Conservation (phyloP, 2,113 vertebrate species). For the Albula goreensis region DNA sequence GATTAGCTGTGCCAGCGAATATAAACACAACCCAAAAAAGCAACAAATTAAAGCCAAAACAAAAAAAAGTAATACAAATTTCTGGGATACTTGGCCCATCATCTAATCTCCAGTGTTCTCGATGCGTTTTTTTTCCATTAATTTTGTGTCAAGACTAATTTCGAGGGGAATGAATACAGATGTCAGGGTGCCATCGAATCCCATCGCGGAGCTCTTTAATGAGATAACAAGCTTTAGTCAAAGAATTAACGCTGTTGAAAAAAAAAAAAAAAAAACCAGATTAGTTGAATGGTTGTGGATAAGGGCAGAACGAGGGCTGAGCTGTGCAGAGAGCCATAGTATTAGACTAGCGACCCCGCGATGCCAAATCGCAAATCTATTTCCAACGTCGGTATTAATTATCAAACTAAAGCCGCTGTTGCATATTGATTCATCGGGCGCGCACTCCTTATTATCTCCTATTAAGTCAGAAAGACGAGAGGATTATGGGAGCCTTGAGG, state of each 20-base stretch:
- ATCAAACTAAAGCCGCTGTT: constrained; percentile 71
- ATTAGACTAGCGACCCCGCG: constrained; percentile 55
- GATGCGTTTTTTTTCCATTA: constrained; percentile 44
- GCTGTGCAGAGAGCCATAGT: constrained; percentile 31
- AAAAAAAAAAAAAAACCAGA: constrained; percentile 62
- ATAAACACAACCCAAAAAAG: not conserved
- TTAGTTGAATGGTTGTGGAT: constrained; percentile 60
- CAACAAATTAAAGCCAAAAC: constrained; percentile 49
- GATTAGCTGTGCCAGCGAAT: not conserved
- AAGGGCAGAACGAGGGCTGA: constrained; percentile 49
- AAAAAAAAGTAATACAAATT: constrained; percentile 37
- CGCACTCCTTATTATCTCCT: constrained; percentile 70
- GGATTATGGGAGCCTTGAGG: constrained; percentile 72
- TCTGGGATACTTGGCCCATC: constrained; percentile 51
- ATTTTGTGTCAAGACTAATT: constrained; percentile 72
- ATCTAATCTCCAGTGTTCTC: constrained; percentile 62
- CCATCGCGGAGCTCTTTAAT: constrained; percentile 64
- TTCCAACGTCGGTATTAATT: constrained; percentile 74
- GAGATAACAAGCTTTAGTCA: constrained; percentile 77
- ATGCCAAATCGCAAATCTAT: constrained; percentile 75
- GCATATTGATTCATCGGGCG: constrained; percentile 70
- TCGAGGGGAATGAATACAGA: constrained; percentile 69
- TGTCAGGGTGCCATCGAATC: constrained; percentile 73
- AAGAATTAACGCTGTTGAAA: constrained; percentile 71
- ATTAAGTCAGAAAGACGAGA: constrained; percentile 63